Percentiles rank a stretch among this genome's conserved stretches.
These are phyloP conservation scores for Anolis apletophallus DNA, from an alignment of 2,797 vertebrate genomes.

Conservation along the genomic window DNA sequence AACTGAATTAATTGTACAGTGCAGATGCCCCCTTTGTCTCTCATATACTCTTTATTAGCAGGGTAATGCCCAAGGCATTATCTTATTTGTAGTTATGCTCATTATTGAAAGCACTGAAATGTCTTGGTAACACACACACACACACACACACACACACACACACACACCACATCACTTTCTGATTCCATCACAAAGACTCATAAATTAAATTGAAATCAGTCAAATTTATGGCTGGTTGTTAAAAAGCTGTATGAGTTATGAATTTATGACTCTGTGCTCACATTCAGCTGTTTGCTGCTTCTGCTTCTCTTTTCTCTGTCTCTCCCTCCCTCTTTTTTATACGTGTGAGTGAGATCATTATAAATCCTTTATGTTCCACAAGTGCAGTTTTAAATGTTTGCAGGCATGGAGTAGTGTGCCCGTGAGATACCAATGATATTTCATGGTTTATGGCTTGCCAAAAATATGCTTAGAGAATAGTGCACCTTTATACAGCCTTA, in stretches of 20 bases:
- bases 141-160: too few species aligned
- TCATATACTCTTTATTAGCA: not conserved
- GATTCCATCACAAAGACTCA: slow-evolving; percentile 60
- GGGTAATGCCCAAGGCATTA: slow-evolving; percentile 23
- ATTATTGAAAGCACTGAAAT: too few species aligned
- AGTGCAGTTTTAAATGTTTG: slow-evolving; percentile 77
- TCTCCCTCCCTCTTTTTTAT: slow-evolving; percentile 69
- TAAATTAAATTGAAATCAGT: slow-evolving; percentile 77
- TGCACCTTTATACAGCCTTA: slow-evolving; percentile 55
- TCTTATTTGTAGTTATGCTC: slow-evolving; percentile 13
- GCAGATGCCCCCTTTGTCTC: not conserved
- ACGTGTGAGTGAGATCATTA: slow-evolving; percentile 77
- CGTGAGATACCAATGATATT: slow-evolving; percentile 69
- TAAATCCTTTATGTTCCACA: slow-evolving; percentile 77
- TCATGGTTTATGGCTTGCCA: slow-evolving; percentile 68
- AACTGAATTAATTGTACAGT: too few species aligned
- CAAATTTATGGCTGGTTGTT: slow-evolving; percentile 74
- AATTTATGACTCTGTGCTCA: slow-evolving; percentile 73
- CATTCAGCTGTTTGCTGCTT: slow-evolving; percentile 73
- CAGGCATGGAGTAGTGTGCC: slow-evolving; percentile 70
- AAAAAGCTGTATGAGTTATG: slow-evolving; percentile 71
- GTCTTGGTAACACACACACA: too few species aligned
- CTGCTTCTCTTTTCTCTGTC: slow-evolving; percentile 66
- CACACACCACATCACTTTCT: slow-evolving; percentile 58
- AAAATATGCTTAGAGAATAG: slow-evolving; percentile 62